Base-by-base conservation (phyloP, 2,113 vertebrate species). In the Nicator chloris region DNA sequence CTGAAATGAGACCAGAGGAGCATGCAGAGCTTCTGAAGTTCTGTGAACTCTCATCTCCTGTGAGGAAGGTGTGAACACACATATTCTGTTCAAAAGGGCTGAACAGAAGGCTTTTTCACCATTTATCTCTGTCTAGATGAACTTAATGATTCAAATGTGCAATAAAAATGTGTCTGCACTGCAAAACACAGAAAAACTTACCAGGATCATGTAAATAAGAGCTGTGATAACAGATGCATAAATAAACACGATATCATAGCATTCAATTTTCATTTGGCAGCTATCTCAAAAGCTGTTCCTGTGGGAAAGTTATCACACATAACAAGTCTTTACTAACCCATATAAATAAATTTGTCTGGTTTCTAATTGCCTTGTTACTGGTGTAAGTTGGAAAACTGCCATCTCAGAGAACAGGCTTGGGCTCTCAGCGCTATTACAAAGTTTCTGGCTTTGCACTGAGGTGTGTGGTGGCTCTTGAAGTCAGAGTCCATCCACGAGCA, bases 151-250 rank as follows among this genome's bases (percentile, higher is more conserved):
- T 96, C 79, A 83, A 65, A 77, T 3, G 0, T 54, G 71, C 30
- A 77, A 73, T 93, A 77, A 94, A 93, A 93, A 90, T 81, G 71
- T 61, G 64, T 73, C 71, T 90, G 86, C 47, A 45, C 42, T 80
- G 50, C 61, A 88, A 86, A 95, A 70, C 45, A 79, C 56, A 49
- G n/a, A 77, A 66, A 92, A 93, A 63, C 13, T 80, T 70, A 63
- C 50, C 30, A 83, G 68, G 71, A 93, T 83, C 79, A 51, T 83
- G 71, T 94, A 93, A 96, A 95, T 95, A 97, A 88, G 92, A 92
- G 68, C 68, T 83, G 85, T 59, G 86, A 83, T 69, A 96, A 90
- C 79, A 94, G 90, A 95, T 90, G 96, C 79, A 93, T 95, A 96
- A 94, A 94, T 73, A 96, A 93, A 93, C 54, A 90, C 1, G 13